phyloP scores from a whole-genome alignment of 2,797 vertebrate genomes.

The Rousettus madagascariensis region DNA sequence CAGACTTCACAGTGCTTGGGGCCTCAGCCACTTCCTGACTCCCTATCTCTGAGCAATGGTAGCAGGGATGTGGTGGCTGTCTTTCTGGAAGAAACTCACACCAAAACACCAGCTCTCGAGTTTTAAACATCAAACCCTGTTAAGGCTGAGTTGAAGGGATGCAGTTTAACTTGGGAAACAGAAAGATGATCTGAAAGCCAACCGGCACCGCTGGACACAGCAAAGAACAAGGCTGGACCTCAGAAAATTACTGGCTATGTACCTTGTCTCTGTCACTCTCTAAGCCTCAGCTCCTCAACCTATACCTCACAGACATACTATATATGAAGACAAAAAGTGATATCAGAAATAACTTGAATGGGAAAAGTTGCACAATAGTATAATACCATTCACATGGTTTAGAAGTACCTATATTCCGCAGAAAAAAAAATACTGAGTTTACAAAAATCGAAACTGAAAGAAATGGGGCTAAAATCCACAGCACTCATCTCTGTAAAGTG shows the following conservation, averaged over 20 bases:
- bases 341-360: not conserved
- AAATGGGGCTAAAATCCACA: not conserved
- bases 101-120: not conserved
- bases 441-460: conserved; percentile 41
- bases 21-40: not conserved
- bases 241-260: not conserved
- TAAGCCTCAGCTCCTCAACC: not conserved
- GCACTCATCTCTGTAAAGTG: not conserved
- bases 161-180: not conserved
- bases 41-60: not conserved
- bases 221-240: not conserved
- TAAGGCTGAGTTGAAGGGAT: not conserved
- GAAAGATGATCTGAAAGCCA: not conserved
- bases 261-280: not conserved
- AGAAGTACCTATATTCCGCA: not conserved
- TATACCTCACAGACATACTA: not conserved
- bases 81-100: not conserved
- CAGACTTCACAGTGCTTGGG: not conserved
- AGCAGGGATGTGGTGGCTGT: not conserved
- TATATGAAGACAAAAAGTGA: not conserved
- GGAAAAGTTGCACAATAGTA: not conserved
- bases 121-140: not conserved
- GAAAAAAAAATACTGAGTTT: not conserved
- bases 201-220: not conserved
- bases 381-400: not conserved